These are phyloP conservation scores for Salmo trutta DNA, from an alignment of 2,797 vertebrate genomes.

Conservation along the genomic window DNA sequence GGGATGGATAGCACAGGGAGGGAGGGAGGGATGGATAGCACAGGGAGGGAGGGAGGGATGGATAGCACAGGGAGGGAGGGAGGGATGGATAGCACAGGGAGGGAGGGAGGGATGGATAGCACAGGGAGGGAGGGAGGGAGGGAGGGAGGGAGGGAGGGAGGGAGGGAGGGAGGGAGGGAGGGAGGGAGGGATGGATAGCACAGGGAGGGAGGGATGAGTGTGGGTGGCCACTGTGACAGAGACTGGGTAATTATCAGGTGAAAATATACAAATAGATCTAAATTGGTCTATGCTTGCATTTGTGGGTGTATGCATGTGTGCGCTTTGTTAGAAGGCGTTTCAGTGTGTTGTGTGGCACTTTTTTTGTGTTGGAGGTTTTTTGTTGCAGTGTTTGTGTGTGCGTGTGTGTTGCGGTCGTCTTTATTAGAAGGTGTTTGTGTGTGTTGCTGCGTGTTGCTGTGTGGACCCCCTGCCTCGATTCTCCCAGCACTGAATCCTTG, in stretches of 20 bases:
- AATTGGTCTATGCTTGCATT: background rate
- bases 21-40: background rate
- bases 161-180: background rate
- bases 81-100: too few species aligned
- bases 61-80: too few species aligned
- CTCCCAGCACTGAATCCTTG: background rate
- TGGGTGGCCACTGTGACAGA: background rate
- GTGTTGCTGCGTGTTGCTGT: background rate
- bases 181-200: background rate
- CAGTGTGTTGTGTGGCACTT: background rate
- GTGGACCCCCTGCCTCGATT: background rate
- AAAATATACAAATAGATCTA: slow-evolving; percentile 5
- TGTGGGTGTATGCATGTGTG: background rate
- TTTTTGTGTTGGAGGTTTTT: background rate
- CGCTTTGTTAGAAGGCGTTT: background rate
- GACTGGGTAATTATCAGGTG: background rate
- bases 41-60: too few species aligned
- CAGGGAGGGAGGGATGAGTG: background rate
- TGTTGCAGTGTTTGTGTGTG: background rate
- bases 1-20: background rate
- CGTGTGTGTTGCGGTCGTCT: background rate
- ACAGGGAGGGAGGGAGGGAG: background rate
- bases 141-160: too few species aligned
- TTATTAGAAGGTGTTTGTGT: background rate
- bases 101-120: background rate